Conservation (phyloP, 2,113 vertebrate species). For the Cyanistes caeruleus region DNA sequence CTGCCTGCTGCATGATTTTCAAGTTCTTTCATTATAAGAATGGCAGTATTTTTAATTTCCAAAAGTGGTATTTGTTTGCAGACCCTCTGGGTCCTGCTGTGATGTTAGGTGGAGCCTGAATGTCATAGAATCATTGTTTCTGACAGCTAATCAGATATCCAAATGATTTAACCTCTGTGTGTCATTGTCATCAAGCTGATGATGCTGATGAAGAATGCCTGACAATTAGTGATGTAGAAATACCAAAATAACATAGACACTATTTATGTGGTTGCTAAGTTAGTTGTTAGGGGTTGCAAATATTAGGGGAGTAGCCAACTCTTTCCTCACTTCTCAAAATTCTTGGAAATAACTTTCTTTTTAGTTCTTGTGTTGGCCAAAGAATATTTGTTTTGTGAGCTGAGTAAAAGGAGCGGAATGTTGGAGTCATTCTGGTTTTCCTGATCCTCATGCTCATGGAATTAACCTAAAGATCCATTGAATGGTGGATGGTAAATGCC, state of each 20-base stretch:
- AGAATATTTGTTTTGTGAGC: neutral
- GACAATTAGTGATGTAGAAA: constrained; percentile 31
- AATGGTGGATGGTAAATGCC: neutral
- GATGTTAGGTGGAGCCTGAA: constrained; percentile 41
- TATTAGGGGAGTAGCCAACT: neutral
- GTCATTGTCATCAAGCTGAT: constrained; percentile 65
- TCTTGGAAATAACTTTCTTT: neutral
- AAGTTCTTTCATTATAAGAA: neutral
- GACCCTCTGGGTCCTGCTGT: neutral
- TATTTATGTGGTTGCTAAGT: constrained; percentile 26
- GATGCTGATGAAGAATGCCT: constrained; percentile 58
- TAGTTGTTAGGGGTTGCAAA: neutral
- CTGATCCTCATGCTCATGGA: neutral
- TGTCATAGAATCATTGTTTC: constrained; percentile 29
- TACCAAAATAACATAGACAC: constrained; percentile 47
- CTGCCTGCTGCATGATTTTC: neutral
- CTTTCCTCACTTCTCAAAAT: neutral
- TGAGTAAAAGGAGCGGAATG: neutral
- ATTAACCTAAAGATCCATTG: neutral
- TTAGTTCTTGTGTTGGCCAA: neutral
- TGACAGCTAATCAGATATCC: constrained; percentile 38
- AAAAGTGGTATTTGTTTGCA: constrained; percentile 8
- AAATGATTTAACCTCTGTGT: constrained; percentile 44
- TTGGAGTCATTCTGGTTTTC: neutral
- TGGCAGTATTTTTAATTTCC: neutral